Base-by-base conservation (phyloP, 2,888 invertebrate species). In the Athetis lepigone region DNA sequence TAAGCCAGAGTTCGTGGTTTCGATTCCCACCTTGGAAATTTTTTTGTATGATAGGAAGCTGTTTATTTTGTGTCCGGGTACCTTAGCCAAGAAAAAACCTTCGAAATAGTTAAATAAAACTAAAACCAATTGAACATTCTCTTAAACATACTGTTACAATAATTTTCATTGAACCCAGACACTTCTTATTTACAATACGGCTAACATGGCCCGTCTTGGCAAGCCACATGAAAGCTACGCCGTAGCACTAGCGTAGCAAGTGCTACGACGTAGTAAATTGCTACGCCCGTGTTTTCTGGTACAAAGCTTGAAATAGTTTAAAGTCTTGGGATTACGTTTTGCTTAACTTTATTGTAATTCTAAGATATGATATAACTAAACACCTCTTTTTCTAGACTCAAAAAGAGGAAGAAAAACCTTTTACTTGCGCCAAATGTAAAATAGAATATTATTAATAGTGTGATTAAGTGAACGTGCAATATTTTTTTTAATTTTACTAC, bases 211-310 rank as follows among this genome's bases (percentile, higher is more conserved):
- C 46, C 36, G 56, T 23, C 18, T 55, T 50, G 73, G 58, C 54
- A 67, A 52, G 49, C 58, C 42, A 69, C 47, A 39, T 37, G 46
- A 43, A 23, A 33, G 57, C 75, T 75, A 72, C 70, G 54, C 7
- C 75, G 62, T 75, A 74, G 61, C 43, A 8, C 23, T 46, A 25
- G 52, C 52, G 52, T 61, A 68, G 68, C 25, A 25, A 6, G 27
- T 19, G 50, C 57, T 75, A 75, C 71, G 70, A 23, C 57, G 62
- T 62, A 75, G 62, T 40, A 55, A 54, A 43, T 58, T 54, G 27
- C 68, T 59, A 52, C 40, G 45, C 2, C 33, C 21, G 16, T 16
- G 2, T 58, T 58, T 50, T 54, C 27, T 47, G 8, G 9, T 47
- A 27, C 21, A 9, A 2, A n/a, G 25, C 21, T 29, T 13, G 23